Conservation (phyloP, 2,113 vertebrate genomes). For the Paratilapia polleni region DNA sequence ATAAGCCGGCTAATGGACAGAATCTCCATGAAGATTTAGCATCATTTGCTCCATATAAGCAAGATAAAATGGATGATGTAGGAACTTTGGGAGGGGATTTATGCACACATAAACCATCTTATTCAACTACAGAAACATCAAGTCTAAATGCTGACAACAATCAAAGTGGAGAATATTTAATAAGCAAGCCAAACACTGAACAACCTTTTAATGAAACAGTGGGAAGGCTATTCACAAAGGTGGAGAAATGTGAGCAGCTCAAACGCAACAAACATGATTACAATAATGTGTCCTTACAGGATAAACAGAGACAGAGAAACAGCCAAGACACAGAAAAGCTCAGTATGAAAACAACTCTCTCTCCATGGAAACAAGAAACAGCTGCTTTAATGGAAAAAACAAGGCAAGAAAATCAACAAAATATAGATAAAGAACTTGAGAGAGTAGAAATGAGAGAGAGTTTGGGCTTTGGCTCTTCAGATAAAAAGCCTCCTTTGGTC, state of each 20-base stretch:
- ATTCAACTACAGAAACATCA: constrained; percentile 32
- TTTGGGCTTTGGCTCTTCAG: neutral
- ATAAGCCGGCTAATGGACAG: constrained; percentile 67
- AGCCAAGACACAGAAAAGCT: constrained; percentile 48
- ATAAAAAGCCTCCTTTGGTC: constrained; percentile 15
- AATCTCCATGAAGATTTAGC: constrained; percentile 51
- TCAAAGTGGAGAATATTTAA: constrained; percentile 58
- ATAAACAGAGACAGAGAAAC: constrained; percentile 54
- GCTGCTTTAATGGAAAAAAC: constrained; percentile 53
- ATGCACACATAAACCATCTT: constrained; percentile 21
- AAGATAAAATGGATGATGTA: constrained; percentile 22
- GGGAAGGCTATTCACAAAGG: constrained; percentile 50
- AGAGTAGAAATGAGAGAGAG: constrained; percentile 15
- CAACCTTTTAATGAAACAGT: constrained; percentile 60
- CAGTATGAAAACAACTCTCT: constrained; percentile 21
- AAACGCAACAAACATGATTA: constrained; percentile 57
- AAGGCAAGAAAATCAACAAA: constrained; percentile 35
- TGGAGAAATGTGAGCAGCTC: constrained; percentile 53
- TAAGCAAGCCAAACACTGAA: constrained; percentile 44
- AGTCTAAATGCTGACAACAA: constrained; percentile 42
- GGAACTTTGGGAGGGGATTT: constrained; percentile 18
- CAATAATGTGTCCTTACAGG: constrained; percentile 57
- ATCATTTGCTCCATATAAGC: constrained; percentile 52
- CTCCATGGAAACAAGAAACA: constrained; percentile 66
- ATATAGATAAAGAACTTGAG: constrained; percentile 15